These are phyloP conservation scores for Albula glossodonta DNA, from an alignment of 2,113 vertebrate species.

Conservation along the genomic window DNA sequence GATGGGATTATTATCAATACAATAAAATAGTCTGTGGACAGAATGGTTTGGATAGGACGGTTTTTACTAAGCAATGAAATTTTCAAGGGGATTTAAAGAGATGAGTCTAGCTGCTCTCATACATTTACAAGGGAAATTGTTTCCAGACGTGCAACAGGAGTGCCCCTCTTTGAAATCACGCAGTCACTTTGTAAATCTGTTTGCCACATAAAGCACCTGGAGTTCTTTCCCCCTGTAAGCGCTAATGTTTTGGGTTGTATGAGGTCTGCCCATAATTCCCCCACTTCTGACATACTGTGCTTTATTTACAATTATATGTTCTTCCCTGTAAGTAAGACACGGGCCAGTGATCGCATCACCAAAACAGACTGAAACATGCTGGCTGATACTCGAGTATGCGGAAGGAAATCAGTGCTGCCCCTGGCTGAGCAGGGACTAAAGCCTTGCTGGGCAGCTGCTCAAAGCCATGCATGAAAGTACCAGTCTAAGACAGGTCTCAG, in stretches of 20 bases:
- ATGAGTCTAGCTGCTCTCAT: neutral
- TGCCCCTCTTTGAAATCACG: neutral
- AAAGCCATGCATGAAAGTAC: neutral
- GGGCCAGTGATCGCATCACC: neutral
- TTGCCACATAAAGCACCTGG: neutral
- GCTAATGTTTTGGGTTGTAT: neutral
- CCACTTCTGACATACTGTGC: neutral
- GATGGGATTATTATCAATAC: neutral
- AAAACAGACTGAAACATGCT: neutral
- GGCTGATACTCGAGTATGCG: neutral
- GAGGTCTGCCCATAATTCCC: neutral
- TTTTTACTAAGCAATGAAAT: neutral
- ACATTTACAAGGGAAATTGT: neutral
- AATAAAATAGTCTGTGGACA: neutral
- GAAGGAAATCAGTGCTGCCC: neutral
- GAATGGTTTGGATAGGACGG: neutral
- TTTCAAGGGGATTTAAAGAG: neutral
- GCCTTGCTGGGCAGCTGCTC: neutral
- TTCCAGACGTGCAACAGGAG: neutral
- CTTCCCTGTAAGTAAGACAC: neutral
- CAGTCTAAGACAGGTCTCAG: neutral
- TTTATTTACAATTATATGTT: neutral
- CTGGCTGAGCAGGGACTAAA: neutral
- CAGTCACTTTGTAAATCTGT: neutral
- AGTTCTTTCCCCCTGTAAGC: neutral